Conservation (phyloP, 2,888 invertebrate genomes). For the Agriotes lineatus region DNA sequence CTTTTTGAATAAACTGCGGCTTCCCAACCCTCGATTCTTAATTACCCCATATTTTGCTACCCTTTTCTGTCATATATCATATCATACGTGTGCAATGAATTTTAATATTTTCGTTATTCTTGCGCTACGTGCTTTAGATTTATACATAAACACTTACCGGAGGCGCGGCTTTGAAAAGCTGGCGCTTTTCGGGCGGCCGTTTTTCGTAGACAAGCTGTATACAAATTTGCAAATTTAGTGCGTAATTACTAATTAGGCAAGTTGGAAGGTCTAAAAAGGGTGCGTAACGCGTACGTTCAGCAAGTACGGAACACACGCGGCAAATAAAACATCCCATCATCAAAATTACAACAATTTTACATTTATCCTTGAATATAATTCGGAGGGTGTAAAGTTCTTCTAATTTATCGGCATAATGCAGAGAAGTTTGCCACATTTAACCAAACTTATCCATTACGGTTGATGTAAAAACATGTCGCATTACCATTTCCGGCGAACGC, state of each 20-base stretch:
- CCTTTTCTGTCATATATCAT: constrained; percentile 54
- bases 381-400: constrained; percentile 45
- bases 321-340: constrained; percentile 42
- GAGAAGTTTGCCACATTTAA: constrained; percentile 51
- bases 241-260: constrained; percentile 36
- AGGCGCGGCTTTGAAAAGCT: background rate
- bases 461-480: constrained; percentile 54
- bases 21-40: constrained; percentile 51
- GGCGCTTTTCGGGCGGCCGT: constrained; percentile 5
- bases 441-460: constrained; percentile 55
- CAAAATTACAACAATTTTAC: constrained; percentile 44
- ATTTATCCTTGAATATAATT: constrained; percentile 45
- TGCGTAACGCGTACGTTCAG: constrained; percentile 22
- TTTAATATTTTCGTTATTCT: constrained; percentile 49
- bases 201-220: constrained; percentile 10
- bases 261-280: constrained; percentile 37
- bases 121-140: constrained; percentile 40
- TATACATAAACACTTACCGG: constrained; percentile 28
- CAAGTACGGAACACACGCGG: constrained; percentile 32
- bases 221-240: constrained; percentile 28
- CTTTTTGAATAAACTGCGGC: constrained; percentile 52
- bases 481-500: constrained; percentile 51
- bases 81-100: constrained; percentile 49
- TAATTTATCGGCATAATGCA: constrained; percentile 54
- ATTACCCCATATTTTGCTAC: constrained; percentile 53